Conservation (phyloP, 2,797 vertebrate species). For the Botia kubotai region DNA sequence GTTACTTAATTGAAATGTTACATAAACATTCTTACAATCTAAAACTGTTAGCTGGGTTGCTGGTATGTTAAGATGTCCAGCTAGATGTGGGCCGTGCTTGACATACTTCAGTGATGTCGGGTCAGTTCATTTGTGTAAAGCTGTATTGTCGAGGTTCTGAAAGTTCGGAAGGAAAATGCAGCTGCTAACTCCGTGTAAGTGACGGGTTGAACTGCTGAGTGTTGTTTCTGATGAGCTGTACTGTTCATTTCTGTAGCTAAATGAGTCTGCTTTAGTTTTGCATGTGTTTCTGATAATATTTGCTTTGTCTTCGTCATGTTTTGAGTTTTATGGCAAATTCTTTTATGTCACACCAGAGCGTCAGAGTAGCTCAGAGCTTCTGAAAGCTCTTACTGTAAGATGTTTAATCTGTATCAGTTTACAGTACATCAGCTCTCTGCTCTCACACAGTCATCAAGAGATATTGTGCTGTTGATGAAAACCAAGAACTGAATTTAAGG, state of each 20-base stretch:
- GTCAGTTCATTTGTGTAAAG: constrained; percentile 4
- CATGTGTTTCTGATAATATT: neutral
- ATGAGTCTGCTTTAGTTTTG: too few relatives aligned
- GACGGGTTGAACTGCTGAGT: constrained; percentile 5
- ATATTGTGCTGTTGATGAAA: neutral
- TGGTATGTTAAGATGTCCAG: neutral
- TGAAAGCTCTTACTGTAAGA: constrained; percentile 47
- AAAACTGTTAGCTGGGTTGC: neutral
- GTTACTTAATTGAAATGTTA: too few relatives aligned
- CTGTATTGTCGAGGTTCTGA: neutral
- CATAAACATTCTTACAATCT: too few relatives aligned
- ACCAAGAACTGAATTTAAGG: neutral
- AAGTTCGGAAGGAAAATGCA: neutral
- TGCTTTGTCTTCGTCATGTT: neutral
- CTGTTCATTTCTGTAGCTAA: neutral
- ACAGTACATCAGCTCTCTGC: constrained; percentile 40
- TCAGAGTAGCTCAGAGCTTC: constrained; percentile 11
- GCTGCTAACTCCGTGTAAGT: neutral
- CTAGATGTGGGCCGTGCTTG: too few relatives aligned
- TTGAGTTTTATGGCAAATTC: neutral
- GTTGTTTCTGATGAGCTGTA: neutral
- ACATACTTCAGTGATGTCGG: too few relatives aligned
- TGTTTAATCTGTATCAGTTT: constrained; percentile 39
- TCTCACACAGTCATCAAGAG: constrained; percentile 28
- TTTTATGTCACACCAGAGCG: neutral